Base-by-base conservation (phyloP, 2,888 invertebrate genomes). In the Lasius platythorax region DNA sequence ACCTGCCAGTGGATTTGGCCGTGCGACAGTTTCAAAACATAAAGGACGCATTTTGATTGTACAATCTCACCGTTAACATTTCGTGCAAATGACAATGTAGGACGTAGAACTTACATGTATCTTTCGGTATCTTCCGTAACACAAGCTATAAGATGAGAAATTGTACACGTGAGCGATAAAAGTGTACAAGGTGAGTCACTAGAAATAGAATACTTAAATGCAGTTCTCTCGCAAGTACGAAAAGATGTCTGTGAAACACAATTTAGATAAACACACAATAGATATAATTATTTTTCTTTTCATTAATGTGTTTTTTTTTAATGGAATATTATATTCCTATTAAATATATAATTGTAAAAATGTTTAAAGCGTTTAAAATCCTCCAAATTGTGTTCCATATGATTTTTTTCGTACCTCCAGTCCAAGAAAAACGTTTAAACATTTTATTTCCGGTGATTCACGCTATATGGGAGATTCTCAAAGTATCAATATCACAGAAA, bases 11-110 rank as follows among this genome's bases (percentile, higher is more conserved):
- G 23, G 99, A 99, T 95, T 96, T 99, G 92, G 99, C 99, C 61
- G 97, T 99, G 63, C 97, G 99, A 93, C 99, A 99, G 93, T 99
- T 99, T 94, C 98, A 98, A 94, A 99, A 99, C 96, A 99, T 99
- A 95, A 99, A 98, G 96, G 99, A 99, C 96, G 99, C 95, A 85
- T 95, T 95, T 88, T 95, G 92, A 94, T 91, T 73, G 70, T 73
- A 63, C 56, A 33, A 40, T 79, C 9, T 33, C n/a, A 50, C 50
- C n/a, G 2, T 81, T 72, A 61, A 37, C 46, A n/a, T 81, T 50
- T 78, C 56, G 0, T 67, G n/a, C 30, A 56, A 78, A 81, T 72
- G 56, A 58, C 43, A 58, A 46, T 15, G 37, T 63, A 72, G 33
- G 37, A 18, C 18, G 33, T 81, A 81, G 12, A 72, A 15, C 3